These are phyloP conservation scores for Tachyglossus aculeatus DNA, from an alignment of 2,797 vertebrate genomes.

Conservation along the genomic window DNA sequence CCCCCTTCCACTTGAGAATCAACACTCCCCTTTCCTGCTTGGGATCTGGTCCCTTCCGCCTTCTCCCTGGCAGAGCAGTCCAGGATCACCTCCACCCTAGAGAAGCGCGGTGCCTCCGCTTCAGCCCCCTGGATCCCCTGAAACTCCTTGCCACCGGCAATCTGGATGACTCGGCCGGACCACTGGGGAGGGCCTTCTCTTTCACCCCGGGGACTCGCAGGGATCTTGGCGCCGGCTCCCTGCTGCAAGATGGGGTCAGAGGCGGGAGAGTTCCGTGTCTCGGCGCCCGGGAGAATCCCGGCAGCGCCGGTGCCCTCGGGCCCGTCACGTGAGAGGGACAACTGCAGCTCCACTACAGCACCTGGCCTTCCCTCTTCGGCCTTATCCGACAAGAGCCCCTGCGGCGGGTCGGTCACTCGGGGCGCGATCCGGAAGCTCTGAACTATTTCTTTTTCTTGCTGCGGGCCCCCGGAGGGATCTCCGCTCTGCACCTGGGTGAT, in stretches of 20 bases:
- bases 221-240: conserved; percentile 39
- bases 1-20: conserved; percentile 86
- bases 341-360: conserved; percentile 83
- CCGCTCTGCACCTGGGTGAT: conserved; percentile 72
- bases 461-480: conserved; percentile 48
- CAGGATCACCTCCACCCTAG: conserved; percentile 84
- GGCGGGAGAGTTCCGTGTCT: conserved; percentile 57
- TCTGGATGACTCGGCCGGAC: conserved; percentile 68
- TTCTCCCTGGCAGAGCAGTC: conserved; percentile 72
- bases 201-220: conserved; percentile 24
- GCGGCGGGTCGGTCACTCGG: conserved; percentile 56
- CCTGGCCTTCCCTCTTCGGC: conserved; percentile 65
- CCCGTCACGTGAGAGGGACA: conserved; percentile 80
- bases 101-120: conserved; percentile 63
- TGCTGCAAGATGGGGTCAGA: conserved; percentile 43
- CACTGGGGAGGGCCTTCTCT: conserved; percentile 59
- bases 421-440: conserved; percentile 62
- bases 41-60: conserved; percentile 74
- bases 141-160: conserved; percentile 73
- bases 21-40: conserved; percentile 80
- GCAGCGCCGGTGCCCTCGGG: conserved; percentile 61
- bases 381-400: conserved; percentile 37
- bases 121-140: conserved; percentile 74
- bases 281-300: conserved; percentile 64
- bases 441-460: conserved; percentile 47